Evolutionary conservation across 2,797 vertebrate species (phyloP).

Genomic region (Psittacula echo): DNA sequence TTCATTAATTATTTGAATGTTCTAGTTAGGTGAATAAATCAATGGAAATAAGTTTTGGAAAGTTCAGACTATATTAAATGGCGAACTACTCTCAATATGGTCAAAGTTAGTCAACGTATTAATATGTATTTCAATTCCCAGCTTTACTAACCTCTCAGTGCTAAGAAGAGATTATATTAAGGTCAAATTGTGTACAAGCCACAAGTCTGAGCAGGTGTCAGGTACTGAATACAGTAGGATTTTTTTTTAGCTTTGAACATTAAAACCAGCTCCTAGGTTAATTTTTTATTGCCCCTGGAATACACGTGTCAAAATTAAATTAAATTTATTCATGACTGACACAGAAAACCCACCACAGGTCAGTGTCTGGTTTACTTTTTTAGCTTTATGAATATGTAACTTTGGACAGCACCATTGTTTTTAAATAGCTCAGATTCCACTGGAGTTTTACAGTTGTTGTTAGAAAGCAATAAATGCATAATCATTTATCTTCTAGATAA

Average conservation of each 20-base stretch:
- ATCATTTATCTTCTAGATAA: constrained; percentile 85
- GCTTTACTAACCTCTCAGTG: background rate
- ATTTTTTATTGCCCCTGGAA: background rate
- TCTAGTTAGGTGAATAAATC: constrained; percentile 25
- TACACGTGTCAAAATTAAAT: background rate
- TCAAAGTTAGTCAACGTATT: background rate
- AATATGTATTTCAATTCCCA: background rate
- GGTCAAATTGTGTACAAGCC: background rate
- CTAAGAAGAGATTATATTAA: background rate
- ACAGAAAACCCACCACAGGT: background rate
- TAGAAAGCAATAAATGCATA: background rate
- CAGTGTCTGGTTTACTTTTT: background rate
- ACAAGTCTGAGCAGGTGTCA: background rate
- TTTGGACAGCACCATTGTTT: background rate
- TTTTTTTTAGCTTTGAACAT: background rate
- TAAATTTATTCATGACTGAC: background rate
- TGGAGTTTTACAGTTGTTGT: background rate
- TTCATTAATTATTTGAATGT: constrained; percentile 32
- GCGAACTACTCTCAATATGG: background rate
- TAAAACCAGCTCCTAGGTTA: background rate
- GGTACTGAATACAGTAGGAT: background rate
- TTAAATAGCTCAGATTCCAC: background rate
- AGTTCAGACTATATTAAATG: background rate
- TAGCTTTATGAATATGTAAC: background rate
- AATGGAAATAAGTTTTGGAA: constrained; percentile 6